phyloP scores from a whole-genome alignment of 2,888 invertebrate species.

The Eilema depressum region DNA sequence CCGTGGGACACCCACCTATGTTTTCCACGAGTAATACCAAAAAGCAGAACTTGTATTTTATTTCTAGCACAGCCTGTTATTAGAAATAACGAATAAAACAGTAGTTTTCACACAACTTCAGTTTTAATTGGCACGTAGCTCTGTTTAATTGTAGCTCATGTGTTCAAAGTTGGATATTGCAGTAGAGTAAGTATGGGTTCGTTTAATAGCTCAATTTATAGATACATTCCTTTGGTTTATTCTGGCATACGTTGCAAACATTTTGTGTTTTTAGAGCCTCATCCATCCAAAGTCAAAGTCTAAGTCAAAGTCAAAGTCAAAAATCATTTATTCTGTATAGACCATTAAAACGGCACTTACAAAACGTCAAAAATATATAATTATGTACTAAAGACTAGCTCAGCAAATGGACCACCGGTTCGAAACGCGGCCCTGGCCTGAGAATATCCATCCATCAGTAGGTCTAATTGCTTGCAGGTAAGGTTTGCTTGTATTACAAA shows the following conservation, averaged over 20 bases:
- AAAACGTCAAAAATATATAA: too few species aligned
- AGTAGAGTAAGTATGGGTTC: slow-evolving; percentile 16
- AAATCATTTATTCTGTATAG: too few species aligned
- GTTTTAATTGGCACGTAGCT: background rate
- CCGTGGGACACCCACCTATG: too few species aligned
- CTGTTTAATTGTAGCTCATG: slow-evolving; percentile 10
- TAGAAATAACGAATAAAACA: background rate
- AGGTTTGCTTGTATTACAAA: background rate
- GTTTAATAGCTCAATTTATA: slow-evolving; percentile 46
- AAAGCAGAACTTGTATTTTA: too few species aligned
- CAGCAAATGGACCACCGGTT: too few species aligned
- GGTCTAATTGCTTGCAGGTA: background rate
- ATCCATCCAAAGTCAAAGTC: too few species aligned
- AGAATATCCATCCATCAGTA: too few species aligned
- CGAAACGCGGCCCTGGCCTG: too few species aligned
- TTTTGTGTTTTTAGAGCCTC: slow-evolving; percentile 18
- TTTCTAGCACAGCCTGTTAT: background rate
- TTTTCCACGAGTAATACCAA: too few species aligned
- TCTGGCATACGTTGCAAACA: slow-evolving; percentile 27
- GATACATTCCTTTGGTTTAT: background rate
- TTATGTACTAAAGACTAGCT: too few species aligned
- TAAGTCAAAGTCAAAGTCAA: too few species aligned
- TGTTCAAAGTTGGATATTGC: background rate
- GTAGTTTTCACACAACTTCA: slow-evolving; percentile 10
- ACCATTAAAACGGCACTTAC: too few species aligned